Percentiles rank a stretch among this genome's conserved stretches.
These are phyloP conservation scores for Aurelia sp. DNA, from an alignment of 30 jellyfish, hydroid and myxozoan genomes.

Conservation along the genomic window DNA sequence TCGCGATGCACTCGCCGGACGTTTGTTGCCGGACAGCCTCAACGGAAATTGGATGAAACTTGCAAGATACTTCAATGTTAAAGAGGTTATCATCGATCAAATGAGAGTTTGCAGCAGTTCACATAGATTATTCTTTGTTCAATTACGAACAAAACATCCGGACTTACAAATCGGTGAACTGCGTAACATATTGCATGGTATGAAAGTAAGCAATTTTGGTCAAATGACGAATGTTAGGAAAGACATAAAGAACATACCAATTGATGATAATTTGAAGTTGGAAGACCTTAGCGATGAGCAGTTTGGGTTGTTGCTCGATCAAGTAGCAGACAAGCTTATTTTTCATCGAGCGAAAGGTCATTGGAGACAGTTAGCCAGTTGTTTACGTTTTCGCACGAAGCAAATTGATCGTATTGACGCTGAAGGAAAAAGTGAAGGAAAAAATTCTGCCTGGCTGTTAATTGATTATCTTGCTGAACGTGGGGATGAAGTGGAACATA, in stretches of 20 bases:
- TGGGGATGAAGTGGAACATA: not conserved
- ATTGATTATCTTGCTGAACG: not conserved
- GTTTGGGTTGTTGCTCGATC: slow-evolving; percentile 13
- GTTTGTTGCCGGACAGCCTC: not conserved
- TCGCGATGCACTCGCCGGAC: slow-evolving; percentile 26
- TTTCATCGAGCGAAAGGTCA: not conserved
- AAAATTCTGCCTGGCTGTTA: slow-evolving; percentile 1
- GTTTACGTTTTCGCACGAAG: not conserved
- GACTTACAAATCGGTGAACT: not conserved
- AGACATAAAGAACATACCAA: not conserved
- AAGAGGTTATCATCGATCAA: not conserved
- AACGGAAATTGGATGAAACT: slow-evolving; percentile 21
- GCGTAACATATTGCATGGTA: slow-evolving; percentile 1
- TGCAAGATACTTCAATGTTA: not conserved
- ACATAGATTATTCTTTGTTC: slow-evolving; percentile 9
- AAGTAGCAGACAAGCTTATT: slow-evolving; percentile 27
- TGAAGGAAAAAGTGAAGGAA: not conserved
- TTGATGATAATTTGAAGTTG: not conserved
- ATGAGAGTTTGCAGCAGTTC: slow-evolving; percentile 14
- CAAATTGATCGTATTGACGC: slow-evolving; percentile 1
- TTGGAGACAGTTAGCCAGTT: slow-evolving; percentile 41
- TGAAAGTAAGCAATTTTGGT: not conserved
- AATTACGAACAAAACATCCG: slow-evolving; percentile 4
- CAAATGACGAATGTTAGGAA: not conserved
- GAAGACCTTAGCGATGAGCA: not conserved